Conservation (phyloP, 2,113 vertebrate genomes). For the Hypomesus transpacificus region DNA sequence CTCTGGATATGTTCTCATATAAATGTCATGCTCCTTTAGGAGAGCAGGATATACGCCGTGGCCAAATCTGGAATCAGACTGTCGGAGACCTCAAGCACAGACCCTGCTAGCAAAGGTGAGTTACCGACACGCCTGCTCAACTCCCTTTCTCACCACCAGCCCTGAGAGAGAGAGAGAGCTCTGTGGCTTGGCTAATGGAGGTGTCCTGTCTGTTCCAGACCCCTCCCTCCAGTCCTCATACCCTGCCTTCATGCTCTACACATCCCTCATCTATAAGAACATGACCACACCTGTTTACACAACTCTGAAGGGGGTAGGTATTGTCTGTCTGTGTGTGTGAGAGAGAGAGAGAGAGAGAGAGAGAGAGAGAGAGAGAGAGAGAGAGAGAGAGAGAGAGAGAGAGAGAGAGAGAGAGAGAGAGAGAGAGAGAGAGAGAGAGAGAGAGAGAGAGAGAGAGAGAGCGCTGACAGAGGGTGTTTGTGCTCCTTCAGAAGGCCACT, state of each 20-base stretch:
- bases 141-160: too few species aligned
- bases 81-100: constrained; percentile 83
- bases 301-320: constrained; percentile 89
- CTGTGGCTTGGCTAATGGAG: constrained; percentile 12
- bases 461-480: constrained; percentile 14
- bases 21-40: constrained; percentile 47
- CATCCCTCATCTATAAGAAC: constrained; percentile 91
- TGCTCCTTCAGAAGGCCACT: constrained; percentile 81
- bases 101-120: constrained; percentile 82
- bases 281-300: constrained; percentile 90
- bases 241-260: constrained; percentile 84
- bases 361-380: too few species aligned
- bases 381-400: not conserved
- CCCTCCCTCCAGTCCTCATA: constrained; percentile 73
- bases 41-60: constrained; percentile 96
- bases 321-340: constrained; percentile 7
- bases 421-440: not conserved
- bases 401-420: not conserved
- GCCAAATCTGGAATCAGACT: constrained; percentile 94
- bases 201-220: constrained; percentile 68
- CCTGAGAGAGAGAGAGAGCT: not conserved
- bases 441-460: not conserved
- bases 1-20: constrained; percentile 7
- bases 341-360: not conserved
- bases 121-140: too few species aligned